These are phyloP conservation scores for Carassius gibelio DNA, from an alignment of 2,113 vertebrate genomes.

Conservation along the genomic window DNA sequence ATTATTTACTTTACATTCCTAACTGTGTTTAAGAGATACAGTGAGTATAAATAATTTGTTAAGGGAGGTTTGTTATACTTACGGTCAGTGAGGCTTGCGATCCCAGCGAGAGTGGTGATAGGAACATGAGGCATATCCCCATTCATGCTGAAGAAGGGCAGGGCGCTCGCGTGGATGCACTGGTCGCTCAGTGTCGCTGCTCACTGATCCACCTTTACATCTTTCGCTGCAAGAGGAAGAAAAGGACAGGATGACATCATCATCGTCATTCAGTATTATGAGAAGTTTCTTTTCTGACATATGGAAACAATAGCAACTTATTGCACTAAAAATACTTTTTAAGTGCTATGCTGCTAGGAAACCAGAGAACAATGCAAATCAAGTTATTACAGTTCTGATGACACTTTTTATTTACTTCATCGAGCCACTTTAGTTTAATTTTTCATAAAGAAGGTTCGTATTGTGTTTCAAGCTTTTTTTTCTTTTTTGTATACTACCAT, in stretches of 20 bases:
- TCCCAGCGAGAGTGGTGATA: conserved; percentile 99
- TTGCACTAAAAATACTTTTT: background rate
- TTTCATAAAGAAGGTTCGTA: background rate
- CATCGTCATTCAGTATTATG: background rate
- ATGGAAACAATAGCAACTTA: background rate
- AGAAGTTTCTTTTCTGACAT: background rate
- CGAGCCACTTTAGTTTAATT: background rate
- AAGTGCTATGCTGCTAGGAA: background rate
- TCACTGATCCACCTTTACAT: conserved; percentile 93
- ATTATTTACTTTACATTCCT: background rate
- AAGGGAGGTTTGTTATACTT: conserved; percentile 66
- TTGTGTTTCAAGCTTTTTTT: background rate
- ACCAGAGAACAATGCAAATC: background rate
- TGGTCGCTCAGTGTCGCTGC: conserved; percentile 88
- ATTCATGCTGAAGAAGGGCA: conserved; percentile 99
- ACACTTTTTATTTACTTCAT: background rate
- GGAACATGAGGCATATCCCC: conserved; percentile 99
- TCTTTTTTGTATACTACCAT: background rate
- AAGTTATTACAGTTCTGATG: background rate
- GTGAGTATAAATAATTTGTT: background rate
- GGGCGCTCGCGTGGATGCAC: conserved; percentile 83
- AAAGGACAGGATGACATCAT: background rate
- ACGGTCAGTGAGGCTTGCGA: conserved; percentile 99
- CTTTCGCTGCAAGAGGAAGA: conserved; percentile 67
- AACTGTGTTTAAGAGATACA: background rate